Evolutionary conservation across 2,888 invertebrate species (phyloP).

Genomic region (Prosapia bicincta): DNA sequence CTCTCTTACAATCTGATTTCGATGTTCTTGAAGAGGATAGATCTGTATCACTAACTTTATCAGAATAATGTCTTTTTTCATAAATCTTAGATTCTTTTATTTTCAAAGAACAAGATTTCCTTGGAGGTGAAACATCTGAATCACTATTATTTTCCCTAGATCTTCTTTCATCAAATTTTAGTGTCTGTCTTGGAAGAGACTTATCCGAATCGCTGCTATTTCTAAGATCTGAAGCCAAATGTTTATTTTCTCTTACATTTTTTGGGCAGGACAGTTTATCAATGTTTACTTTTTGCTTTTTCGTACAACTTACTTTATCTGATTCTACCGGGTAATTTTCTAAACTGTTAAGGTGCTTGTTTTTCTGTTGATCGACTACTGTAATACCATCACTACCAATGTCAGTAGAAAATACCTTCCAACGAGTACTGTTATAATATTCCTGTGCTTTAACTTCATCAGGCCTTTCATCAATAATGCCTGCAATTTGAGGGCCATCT

Average conservation of each 20-base stretch:
- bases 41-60: slow-evolving; percentile 33
- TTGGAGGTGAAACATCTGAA: slow-evolving; percentile 40
- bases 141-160: slow-evolving; percentile 31
- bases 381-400: slow-evolving; percentile 42
- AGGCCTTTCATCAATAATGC: slow-evolving; percentile 79
- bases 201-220: slow-evolving; percentile 13
- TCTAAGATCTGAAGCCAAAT: background rate
- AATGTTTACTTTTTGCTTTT: background rate
- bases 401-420: slow-evolving; percentile 46
- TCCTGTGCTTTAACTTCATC: slow-evolving; percentile 51
- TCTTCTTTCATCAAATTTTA: background rate
- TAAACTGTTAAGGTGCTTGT: slow-evolving; percentile 15
- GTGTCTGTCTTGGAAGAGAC: background rate
- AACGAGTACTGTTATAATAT: slow-evolving; percentile 42
- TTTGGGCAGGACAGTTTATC: background rate
- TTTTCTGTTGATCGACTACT: slow-evolving; percentile 34
- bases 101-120: slow-evolving; percentile 38
- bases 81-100: slow-evolving; percentile 33
- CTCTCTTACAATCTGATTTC: background rate
- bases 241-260: background rate
- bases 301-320: slow-evolving; percentile 8
- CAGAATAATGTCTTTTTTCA: background rate
- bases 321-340: too few relatives aligned
- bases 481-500: slow-evolving; percentile 87
- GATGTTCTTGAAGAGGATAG: slow-evolving; percentile 42